These are phyloP conservation scores for Agonopterix alstromeriana DNA, from an alignment of 2,888 invertebrate species.

Conservation along the genomic window DNA sequence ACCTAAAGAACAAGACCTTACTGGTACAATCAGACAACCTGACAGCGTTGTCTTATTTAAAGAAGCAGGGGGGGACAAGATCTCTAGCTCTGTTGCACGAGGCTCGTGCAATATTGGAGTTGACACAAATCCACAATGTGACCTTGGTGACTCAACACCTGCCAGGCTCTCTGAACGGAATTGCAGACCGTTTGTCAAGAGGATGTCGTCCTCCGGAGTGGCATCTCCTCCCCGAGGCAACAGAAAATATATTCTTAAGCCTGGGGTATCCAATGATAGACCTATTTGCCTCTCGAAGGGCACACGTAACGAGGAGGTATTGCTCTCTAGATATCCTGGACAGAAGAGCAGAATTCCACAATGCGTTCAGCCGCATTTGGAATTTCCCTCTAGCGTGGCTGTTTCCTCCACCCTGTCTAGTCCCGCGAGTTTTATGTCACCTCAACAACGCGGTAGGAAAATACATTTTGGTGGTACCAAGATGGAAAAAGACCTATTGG, in stretches of 20 bases:
- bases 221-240: slow-evolving; percentile 12
- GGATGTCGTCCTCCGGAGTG: slow-evolving; percentile 11
- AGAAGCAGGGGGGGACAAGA: slow-evolving; percentile 21
- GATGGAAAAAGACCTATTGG: slow-evolving; percentile 10
- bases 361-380: slow-evolving; percentile 23
- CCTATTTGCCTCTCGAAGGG: slow-evolving; percentile 11
- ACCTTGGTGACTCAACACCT: slow-evolving; percentile 11
- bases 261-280: slow-evolving; percentile 14
- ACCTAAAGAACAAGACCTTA: slow-evolving; percentile 6
- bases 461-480: slow-evolving; percentile 7
- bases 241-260: slow-evolving; percentile 8
- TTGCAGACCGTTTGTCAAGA: slow-evolving; percentile 13
- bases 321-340: slow-evolving; percentile 1
- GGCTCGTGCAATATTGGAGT: background rate
- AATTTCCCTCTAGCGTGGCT: slow-evolving; percentile 18
- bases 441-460: slow-evolving; percentile 14
- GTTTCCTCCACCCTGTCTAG: slow-evolving; percentile 24
- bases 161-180: slow-evolving; percentile 13
- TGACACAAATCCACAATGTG: slow-evolving; percentile 5
- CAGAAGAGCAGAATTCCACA: background rate
- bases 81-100: slow-evolving; percentile 1
- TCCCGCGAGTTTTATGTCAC: slow-evolving; percentile 21
- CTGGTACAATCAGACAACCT: slow-evolving; percentile 16
- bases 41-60: slow-evolving; percentile 13
- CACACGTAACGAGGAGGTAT: slow-evolving; percentile 8